These are phyloP conservation scores for Montipora foliosa DNA, from an alignment of 64 coral and sea anemone genomes.

Conservation along the genomic window DNA sequence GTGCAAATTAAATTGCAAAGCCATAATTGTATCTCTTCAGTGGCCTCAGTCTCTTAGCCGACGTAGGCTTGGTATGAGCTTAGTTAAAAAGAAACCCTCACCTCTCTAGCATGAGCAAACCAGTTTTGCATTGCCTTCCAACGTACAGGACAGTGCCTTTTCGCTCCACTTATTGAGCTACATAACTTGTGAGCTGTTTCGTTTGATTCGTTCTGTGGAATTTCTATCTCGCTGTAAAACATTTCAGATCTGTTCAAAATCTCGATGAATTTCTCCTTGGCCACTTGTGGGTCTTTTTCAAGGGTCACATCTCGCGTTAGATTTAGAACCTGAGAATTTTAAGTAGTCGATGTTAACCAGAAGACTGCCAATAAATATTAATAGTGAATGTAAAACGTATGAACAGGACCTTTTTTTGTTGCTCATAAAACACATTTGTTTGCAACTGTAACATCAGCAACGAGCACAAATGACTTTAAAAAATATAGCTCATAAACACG, in stretches of 20 bases:
- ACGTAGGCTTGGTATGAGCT: too few species aligned
- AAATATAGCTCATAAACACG: too few species aligned
- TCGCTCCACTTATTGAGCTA: conserved; percentile 70
- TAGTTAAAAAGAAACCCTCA: neutral
- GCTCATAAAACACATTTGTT: too few species aligned
- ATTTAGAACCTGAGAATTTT: conserved; percentile 42
- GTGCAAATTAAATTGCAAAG: too few species aligned
- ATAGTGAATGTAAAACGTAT: too few species aligned
- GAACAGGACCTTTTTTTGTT: too few species aligned
- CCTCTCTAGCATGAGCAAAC: conserved; percentile 74
- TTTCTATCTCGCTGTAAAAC: conserved; percentile 83
- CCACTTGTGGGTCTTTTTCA: conserved; percentile 71
- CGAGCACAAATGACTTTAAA: too few species aligned
- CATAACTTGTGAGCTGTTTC: conserved; percentile 79
- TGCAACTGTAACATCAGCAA: too few species aligned
- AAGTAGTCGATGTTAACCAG: too few species aligned
- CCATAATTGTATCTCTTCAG: too few species aligned
- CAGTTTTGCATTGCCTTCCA: conserved; percentile 87
- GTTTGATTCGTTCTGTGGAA: conserved; percentile 79
- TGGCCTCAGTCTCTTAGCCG: too few species aligned
- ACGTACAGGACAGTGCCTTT: conserved; percentile 81
- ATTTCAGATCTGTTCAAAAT: conserved; percentile 67
- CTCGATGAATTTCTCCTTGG: conserved; percentile 65
- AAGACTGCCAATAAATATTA: too few species aligned
- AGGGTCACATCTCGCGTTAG: conserved; percentile 63